phyloP scores from a whole-genome alignment of 2,797 vertebrate genomes.

The Lagocephalus sceleratus region DNA sequence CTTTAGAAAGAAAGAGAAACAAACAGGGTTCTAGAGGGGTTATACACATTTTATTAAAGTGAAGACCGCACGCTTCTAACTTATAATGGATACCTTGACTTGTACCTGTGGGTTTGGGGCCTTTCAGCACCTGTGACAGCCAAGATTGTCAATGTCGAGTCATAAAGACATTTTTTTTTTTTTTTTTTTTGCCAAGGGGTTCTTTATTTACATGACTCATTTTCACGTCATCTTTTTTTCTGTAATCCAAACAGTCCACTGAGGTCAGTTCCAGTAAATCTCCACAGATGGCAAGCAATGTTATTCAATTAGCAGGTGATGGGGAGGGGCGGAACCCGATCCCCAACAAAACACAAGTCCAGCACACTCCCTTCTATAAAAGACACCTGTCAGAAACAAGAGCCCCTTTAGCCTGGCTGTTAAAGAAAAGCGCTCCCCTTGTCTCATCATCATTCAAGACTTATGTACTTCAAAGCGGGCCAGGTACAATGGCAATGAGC shows the following conservation, averaged over 20 bases:
- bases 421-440: conserved; percentile 69
- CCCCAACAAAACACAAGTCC: conserved; percentile 69
- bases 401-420: conserved; percentile 63
- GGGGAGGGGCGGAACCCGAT: conserved; percentile 59
- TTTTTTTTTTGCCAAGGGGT: conserved; percentile 9
- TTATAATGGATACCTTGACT: too few species aligned
- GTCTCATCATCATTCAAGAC: conserved; percentile 79
- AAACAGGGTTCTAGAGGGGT: too few species aligned
- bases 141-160: conserved; percentile 14
- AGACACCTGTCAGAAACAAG: conserved; percentile 76
- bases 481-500: conserved; percentile 73
- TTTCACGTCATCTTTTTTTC: conserved; percentile 50
- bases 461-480: conserved; percentile 78
- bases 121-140: neutral
- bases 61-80: too few species aligned
- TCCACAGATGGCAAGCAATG: conserved; percentile 74
- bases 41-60: too few species aligned
- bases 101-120: too few species aligned
- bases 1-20: neutral
- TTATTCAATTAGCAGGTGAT: conserved; percentile 77
- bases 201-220: conserved; percentile 41
- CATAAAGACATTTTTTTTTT: conserved; percentile 3
- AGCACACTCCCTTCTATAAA: conserved; percentile 77
- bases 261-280: conserved; percentile 71
- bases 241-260: conserved; percentile 63